Evolutionary conservation across 2,888 invertebrate genomes (phyloP).

Genomic region (Lasioglossum morio): DNA sequence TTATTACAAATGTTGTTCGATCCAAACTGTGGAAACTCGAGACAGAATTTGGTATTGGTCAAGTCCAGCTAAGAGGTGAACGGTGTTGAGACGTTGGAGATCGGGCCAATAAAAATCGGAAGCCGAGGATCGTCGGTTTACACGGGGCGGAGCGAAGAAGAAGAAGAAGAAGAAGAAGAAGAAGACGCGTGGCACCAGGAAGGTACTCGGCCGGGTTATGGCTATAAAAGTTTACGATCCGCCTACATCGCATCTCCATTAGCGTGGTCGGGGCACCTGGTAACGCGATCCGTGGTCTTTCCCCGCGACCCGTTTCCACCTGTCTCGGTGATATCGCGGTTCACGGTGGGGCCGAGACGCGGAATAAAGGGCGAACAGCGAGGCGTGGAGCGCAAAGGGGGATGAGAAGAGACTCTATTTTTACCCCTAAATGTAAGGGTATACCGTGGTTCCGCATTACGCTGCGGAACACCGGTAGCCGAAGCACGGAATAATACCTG

Average conservation of each 20-base stretch:
- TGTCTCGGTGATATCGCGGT: slow-evolving; percentile 34
- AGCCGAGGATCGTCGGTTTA: not conserved
- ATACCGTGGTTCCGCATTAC: slow-evolving; percentile 62
- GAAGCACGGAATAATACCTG: slow-evolving; percentile 59
- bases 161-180: not conserved
- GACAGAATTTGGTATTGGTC: not conserved
- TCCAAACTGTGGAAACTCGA: not conserved
- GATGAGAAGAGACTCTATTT: slow-evolving; percentile 46
- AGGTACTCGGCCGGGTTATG: slow-evolving; percentile 38
- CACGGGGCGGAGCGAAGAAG: not conserved
- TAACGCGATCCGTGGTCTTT: slow-evolving; percentile 55
- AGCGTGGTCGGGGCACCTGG: slow-evolving; percentile 68
- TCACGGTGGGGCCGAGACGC: slow-evolving; percentile 38
- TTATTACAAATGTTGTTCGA: not conserved
- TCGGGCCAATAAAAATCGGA: slow-evolving; percentile 15
- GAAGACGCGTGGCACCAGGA: not conserved
- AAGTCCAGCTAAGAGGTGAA: not conserved
- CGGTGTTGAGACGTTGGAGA: not conserved
- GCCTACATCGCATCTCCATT: slow-evolving; percentile 80
- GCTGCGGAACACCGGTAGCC: slow-evolving; percentile 42
- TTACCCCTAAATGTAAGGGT: slow-evolving; percentile 56
- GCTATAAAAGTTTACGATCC: slow-evolving; percentile 79
- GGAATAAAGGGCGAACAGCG: slow-evolving; percentile 40
- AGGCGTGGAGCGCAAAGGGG: not conserved
- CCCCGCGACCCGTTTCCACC: slow-evolving; percentile 56